A percentile compares a stretch with the other conserved stretches of the same genome.
These are phyloP conservation scores for Plectrocnemia conspersa DNA, from an alignment of 1,140 invertebrate species.

Conservation along the genomic window DNA sequence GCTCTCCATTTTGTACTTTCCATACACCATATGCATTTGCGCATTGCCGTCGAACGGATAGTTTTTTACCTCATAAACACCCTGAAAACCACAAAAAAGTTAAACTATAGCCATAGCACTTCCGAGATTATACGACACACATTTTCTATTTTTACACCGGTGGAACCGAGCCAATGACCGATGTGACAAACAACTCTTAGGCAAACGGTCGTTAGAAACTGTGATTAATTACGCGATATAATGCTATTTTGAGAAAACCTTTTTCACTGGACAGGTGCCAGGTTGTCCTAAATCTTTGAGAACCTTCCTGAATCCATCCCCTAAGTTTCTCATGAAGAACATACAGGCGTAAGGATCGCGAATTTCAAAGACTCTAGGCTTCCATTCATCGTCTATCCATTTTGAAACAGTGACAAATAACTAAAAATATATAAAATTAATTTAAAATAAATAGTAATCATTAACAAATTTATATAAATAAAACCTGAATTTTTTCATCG, in stretches of 20 bases:
- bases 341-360: neutral
- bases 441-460: no score
- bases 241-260: no score
- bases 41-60: constrained; percentile 2
- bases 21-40: neutral
- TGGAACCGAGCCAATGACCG: no score
- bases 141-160: no score
- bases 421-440: neutral
- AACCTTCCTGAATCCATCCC: neutral
- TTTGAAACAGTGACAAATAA: constrained; percentile 1
- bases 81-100: constrained; percentile 7
- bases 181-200: no score
- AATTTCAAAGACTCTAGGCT: neutral
- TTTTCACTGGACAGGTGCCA: neutral
- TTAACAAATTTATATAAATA: no score
- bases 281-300: neutral
- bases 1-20: neutral
- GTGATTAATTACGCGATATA: no score
- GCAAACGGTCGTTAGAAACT: no score
- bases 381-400: constrained; percentile 15
- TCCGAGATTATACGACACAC: no score
- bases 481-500: neutral
- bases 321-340: constrained; percentile 1
- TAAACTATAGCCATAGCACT: no score
- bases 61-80: neutral